A percentile compares a stretch with the other conserved stretches of the same genome.
These are phyloP conservation scores for Rhineura floridana DNA, from an alignment of 2,113 vertebrate genomes.

Conservation along the genomic window DNA sequence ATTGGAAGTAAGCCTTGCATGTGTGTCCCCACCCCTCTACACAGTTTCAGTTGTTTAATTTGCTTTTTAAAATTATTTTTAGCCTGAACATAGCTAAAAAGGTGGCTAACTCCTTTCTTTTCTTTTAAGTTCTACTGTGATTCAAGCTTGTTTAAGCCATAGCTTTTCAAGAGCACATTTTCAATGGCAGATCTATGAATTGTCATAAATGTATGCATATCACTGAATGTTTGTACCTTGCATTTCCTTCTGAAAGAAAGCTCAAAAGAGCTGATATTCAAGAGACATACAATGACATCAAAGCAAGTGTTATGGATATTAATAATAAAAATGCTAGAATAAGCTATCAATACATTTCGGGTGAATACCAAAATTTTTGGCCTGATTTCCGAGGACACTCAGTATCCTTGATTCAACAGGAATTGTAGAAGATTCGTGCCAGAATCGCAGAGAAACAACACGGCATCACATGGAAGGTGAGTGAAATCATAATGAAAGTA, in stretches of 20 bases:
- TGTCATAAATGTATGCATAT: background rate
- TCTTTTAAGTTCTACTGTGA: background rate
- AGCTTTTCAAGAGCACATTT: background rate
- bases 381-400: background rate
- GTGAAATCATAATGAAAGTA: slow-evolving; percentile 6
- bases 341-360: background rate
- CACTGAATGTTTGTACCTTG: background rate
- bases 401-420: background rate
- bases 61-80: too few relatives aligned
- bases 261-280: background rate
- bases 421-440: background rate
- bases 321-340: background rate
- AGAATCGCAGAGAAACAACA: background rate
- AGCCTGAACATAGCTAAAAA: too few relatives aligned
- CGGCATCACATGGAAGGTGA: background rate
- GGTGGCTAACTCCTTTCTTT: too few relatives aligned
- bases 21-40: too few relatives aligned
- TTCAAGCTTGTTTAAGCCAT: background rate
- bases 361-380: background rate
- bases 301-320: background rate
- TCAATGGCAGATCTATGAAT: background rate
- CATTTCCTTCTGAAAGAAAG: background rate
- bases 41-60: too few relatives aligned
- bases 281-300: background rate
- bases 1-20: too few relatives aligned